These are phyloP conservation scores for Lithophane ornitopus DNA, from an alignment of 2,888 invertebrate genomes.

Conservation along the genomic window DNA sequence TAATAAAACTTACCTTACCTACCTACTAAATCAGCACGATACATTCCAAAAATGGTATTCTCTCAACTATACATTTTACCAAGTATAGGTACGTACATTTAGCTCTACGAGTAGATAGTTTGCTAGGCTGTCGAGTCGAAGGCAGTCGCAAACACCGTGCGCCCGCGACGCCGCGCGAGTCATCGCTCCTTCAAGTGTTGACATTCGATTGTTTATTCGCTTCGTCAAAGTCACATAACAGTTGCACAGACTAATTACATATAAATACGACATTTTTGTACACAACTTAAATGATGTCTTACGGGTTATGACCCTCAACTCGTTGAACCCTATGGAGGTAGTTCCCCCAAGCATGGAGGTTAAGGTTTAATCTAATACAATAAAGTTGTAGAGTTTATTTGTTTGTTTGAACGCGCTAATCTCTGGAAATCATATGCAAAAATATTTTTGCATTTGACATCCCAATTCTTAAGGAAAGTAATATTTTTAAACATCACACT, in stretches of 20 bases:
- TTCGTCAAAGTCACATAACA: slow-evolving; percentile 82
- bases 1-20: slow-evolving; percentile 23
- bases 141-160: slow-evolving; percentile 67
- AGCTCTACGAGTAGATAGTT: slow-evolving; percentile 30
- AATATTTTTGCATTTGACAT: too few species aligned
- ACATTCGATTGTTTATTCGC: slow-evolving; percentile 87
- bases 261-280: slow-evolving; percentile 72
- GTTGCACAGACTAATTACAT: slow-evolving; percentile 84
- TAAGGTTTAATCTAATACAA: slow-evolving; percentile 1
- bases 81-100: slow-evolving; percentile 12
- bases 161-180: slow-evolving; percentile 75
- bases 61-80: slow-evolving; percentile 3
- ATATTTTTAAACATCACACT: too few species aligned
- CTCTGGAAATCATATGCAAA: too few species aligned
- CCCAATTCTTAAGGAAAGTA: too few species aligned
- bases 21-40: slow-evolving; percentile 28
- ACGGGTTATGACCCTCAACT: slow-evolving; percentile 39
- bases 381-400: not conserved
- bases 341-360: slow-evolving; percentile 21
- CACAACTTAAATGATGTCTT: slow-evolving; percentile 14
- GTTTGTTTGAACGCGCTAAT: not conserved
- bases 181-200: slow-evolving; percentile 89
- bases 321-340: slow-evolving; percentile 32
- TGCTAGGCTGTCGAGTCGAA: slow-evolving; percentile 67
- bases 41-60: slow-evolving; percentile 14